Conservation (phyloP, 1,140 invertebrate species). For the Geopemphigus sp. region DNA sequence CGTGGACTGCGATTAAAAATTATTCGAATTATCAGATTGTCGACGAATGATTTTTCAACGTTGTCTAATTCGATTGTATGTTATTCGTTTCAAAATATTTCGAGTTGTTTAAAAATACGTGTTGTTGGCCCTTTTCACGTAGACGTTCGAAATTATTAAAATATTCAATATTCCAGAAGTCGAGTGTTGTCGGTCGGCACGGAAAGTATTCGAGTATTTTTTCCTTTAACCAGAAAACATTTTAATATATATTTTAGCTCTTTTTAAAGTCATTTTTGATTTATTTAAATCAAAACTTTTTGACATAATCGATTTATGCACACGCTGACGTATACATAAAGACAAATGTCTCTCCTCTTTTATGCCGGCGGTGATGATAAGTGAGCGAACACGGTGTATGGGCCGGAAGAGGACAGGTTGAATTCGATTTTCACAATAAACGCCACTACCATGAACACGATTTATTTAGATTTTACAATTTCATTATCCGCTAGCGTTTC, state of each 20-base stretch:
- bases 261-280: conserved; percentile 1
- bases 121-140: too few species aligned
- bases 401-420: background rate
- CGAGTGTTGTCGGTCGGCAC: background rate
- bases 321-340: background rate
- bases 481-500: background rate
- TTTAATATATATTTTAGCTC: background rate
- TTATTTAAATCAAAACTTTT: conserved; percentile 37
- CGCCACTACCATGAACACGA: background rate
- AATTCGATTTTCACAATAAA: background rate
- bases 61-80: too few species aligned
- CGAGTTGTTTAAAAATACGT: too few species aligned
- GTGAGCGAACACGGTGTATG: too few species aligned
- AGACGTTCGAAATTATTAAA: too few species aligned
- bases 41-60: too few species aligned
- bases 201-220: background rate
- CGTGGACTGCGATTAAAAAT: too few species aligned
- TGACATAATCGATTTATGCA: conserved; percentile 8
- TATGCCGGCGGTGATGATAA: background rate
- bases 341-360: conserved; percentile 13
- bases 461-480: conserved; percentile 24
- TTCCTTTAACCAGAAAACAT: background rate
- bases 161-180: too few species aligned
- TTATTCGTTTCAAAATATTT: too few species aligned
- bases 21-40: too few species aligned